These are phyloP conservation scores for Melinopterus prodromus DNA, from an alignment of 2,888 invertebrate genomes.

Conservation along the genomic window DNA sequence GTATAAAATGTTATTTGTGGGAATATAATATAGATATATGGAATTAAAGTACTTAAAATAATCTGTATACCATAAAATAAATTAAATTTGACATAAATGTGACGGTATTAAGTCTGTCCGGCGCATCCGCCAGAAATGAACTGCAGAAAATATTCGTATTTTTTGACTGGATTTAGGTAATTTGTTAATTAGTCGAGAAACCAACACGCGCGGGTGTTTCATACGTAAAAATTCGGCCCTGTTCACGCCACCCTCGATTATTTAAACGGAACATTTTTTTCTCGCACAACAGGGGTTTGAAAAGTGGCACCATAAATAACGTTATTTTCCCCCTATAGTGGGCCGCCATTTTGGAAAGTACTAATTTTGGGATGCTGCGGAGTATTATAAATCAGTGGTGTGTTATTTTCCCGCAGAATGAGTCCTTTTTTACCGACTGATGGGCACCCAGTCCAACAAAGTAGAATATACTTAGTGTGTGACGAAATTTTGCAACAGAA, in stretches of 20 bases:
- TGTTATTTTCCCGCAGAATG: conserved; percentile 15
- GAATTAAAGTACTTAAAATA: not conserved
- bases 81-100: not conserved
- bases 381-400: conserved; percentile 5
- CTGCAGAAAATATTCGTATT: not conserved
- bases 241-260: not conserved
- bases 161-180: not conserved
- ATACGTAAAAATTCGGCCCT: not conserved
- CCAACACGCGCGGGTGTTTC: not conserved
- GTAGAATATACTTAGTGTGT: not conserved
- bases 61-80: not conserved
- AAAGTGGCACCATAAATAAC: conserved; percentile 22
- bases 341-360: conserved; percentile 19
- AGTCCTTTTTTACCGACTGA: not conserved
- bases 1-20: too few species aligned
- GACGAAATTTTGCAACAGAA: not conserved
- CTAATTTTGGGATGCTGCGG: not conserved
- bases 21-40: too few species aligned
- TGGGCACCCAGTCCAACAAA: not conserved
- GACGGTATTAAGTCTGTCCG: not conserved
- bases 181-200: not conserved
- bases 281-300: not conserved
- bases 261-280: not conserved
- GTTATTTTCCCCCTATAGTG: conserved; percentile 13
- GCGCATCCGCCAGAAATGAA: not conserved